Evolutionary conservation across 2,888 invertebrate genomes (phyloP), one percentile per base, ranked within the genome.

Genomic region (Microctonus hyperodae): DNA sequence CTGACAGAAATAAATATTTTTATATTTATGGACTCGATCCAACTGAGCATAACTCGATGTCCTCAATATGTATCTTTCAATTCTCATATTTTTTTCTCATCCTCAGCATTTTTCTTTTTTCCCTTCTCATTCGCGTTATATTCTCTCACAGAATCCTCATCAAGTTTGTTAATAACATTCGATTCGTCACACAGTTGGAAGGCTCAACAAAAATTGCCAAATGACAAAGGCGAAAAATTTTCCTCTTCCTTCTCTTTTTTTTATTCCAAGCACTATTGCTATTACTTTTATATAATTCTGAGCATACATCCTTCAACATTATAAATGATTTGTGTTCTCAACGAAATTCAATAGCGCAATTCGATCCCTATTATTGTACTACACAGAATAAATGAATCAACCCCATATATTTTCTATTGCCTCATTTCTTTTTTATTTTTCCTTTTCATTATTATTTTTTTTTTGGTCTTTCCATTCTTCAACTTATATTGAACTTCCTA

Each of bases 1-100:
- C 60, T 65, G 67, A 67, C 70, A 70, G 55, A 62, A 37, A 68
- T 60, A 62, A 69, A 65, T 69, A n/a, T n/a, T 65, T 69, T 69
- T 69, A 65, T 70, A 69, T 70, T 70, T 65, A 70, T 70, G 63
- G 48, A 70, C 68, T 67, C 61, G 51, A 66, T 23, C 57, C 60
- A 20, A 55, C 60, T 37, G 53, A 28, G 44, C n/a, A 16, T 16
- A 44, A 44, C 44, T 16, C n/a, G 44, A 44, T 44, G 16, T 16
- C 16, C 20, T 16, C 16, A 44, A 44, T 44, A 44, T 16, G 6
- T n/a, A 44, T 44, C 7, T 16, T 44, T 7, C 16, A 16, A 20
- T 44, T 9, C 16, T 44, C 9, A 20, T 44, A 44, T 4, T 44
- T 16, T 7, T 20, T 44, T 44, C 44, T 16, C 6, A 7, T 44